phyloP scores from a whole-genome alignment of 2,888 invertebrate genomes.

The Timema podura region DNA sequence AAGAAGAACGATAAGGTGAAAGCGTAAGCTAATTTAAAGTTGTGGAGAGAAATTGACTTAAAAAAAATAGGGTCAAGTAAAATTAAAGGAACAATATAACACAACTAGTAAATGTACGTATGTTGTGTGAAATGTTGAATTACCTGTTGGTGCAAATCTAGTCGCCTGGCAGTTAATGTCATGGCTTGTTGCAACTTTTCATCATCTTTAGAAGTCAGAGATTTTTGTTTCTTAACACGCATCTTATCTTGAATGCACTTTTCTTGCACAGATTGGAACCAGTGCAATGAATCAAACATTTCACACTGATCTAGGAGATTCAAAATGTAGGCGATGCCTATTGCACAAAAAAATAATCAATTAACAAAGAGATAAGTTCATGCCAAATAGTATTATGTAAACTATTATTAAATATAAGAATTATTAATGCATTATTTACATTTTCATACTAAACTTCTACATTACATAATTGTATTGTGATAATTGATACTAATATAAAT shows the following conservation, averaged over 20 bases:
- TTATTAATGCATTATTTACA: too few species aligned
- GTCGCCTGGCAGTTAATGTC: conserved; percentile 80
- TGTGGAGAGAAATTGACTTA: conserved; percentile 12
- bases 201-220: conserved; percentile 54
- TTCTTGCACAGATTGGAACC: conserved; percentile 84
- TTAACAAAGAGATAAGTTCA: conserved; percentile 21
- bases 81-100: conserved; percentile 14
- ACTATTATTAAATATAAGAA: too few species aligned
- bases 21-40: too few species aligned
- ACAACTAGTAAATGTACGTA: background rate
- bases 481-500: too few species aligned
- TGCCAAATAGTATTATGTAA: too few species aligned
- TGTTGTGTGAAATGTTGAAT: conserved; percentile 12
- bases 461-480: too few species aligned
- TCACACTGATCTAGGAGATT: conserved; percentile 81
- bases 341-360: conserved; percentile 27
- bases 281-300: conserved; percentile 88
- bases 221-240: conserved; percentile 40
- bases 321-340: conserved; percentile 81
- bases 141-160: conserved; percentile 65
- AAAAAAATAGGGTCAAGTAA: conserved; percentile 16
- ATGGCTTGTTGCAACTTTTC: conserved; percentile 90
- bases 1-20: too few species aligned
- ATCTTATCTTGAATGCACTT: conserved; percentile 64
- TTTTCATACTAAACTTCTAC: too few species aligned